Evolutionary conservation across 1,140 invertebrate genomes (phyloP).

Genomic region (Formica exsecta): DNA sequence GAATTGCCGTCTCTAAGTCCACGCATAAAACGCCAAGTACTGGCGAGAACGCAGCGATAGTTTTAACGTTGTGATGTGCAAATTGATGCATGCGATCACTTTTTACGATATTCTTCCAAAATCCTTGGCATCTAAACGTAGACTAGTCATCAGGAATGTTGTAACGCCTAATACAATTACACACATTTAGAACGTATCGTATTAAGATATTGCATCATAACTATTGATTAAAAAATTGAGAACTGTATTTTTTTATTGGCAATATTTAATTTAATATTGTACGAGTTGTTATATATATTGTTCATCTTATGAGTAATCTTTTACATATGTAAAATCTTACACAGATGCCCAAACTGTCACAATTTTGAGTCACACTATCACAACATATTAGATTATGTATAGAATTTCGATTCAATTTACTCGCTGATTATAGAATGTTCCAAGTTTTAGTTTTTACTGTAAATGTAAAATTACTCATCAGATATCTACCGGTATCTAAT

Average conservation of each 20-base stretch:
- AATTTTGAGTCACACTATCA: not conserved
- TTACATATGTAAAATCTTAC: not conserved
- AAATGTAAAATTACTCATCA: not conserved
- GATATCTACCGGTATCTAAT: not conserved
- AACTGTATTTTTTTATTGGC: not conserved
- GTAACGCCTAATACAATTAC: not conserved
- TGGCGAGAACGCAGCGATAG: constrained; percentile 45
- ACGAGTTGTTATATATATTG: not conserved
- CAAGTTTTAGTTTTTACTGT: not conserved
- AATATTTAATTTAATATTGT: too few species aligned
- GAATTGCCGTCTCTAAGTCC: constrained; percentile 73
- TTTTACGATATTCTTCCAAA: constrained; percentile 2
- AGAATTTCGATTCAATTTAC: not conserved
- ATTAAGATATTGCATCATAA: not conserved
- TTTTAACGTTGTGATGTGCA: constrained; percentile 40
- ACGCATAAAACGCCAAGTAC: constrained; percentile 68
- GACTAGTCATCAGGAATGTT: not conserved
- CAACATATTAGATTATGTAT: not conserved
- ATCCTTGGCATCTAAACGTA: not conserved
- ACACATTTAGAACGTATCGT: not conserved
- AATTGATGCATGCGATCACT: not conserved
- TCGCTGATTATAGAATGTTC: too few species aligned
- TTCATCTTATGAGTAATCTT: not conserved
- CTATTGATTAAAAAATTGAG: not conserved
- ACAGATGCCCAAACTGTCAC: not conserved